phyloP scores from a whole-genome alignment of 1,140 invertebrate species.

The Brachystomella parvula region DNA sequence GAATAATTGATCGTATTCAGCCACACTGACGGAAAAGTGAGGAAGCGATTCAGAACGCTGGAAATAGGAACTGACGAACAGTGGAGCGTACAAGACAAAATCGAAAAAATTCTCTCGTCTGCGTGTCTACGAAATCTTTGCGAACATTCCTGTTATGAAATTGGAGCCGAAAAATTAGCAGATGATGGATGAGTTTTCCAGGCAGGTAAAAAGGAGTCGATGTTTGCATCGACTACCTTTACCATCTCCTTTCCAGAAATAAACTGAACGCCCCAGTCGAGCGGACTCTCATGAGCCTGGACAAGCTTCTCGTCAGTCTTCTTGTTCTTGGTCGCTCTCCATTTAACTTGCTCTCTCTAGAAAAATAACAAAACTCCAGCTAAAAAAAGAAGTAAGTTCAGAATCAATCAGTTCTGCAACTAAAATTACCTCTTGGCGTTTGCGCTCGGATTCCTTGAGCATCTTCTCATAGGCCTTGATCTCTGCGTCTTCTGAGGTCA shows the following conservation, averaged over 20 bases:
- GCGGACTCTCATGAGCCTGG: background rate
- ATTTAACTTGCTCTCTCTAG: background rate
- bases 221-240: slow-evolving; percentile 26
- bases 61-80: too few species aligned
- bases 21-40: too few species aligned
- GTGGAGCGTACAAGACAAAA: too few species aligned
- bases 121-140: too few species aligned
- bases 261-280: slow-evolving; percentile 22
- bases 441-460: background rate
- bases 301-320: background rate
- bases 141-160: too few species aligned
- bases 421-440: background rate
- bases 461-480: background rate
- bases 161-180: too few species aligned
- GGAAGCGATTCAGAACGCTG: too few species aligned
- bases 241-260: slow-evolving; percentile 27
- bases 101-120: too few species aligned
- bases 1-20: too few species aligned
- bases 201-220: too few species aligned
- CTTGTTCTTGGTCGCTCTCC: background rate
- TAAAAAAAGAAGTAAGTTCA: background rate
- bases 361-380: background rate
- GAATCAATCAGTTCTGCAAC: background rate
- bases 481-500: slow-evolving; percentile 3
- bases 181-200: too few species aligned